phyloP scores from a whole-genome alignment of 2,888 invertebrate species.

The Cantharis flavilabris region DNA sequence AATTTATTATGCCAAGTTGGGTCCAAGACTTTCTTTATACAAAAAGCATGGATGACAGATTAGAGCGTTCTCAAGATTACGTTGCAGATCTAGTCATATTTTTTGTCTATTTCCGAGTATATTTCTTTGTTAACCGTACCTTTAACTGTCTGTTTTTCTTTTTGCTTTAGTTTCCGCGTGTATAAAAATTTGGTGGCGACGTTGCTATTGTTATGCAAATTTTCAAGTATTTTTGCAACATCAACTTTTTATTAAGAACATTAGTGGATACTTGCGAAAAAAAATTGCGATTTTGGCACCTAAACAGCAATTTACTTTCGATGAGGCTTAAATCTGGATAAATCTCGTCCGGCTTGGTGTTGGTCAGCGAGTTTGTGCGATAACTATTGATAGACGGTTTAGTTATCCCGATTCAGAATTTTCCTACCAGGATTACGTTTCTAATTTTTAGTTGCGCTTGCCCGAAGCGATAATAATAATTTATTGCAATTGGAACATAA shows the following conservation, averaged over 20 bases:
- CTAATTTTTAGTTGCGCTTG: neutral
- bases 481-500: neutral
- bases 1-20: neutral
- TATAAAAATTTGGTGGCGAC: neutral
- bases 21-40: neutral
- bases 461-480: neutral
- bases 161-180: neutral
- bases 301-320: constrained; percentile 13
- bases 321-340: constrained; percentile 27
- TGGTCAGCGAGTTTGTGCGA: constrained; percentile 25
- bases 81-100: neutral
- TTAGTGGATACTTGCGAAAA: neutral
- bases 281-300: neutral
- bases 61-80: neutral
- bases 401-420: constrained; percentile 6
- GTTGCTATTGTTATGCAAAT: neutral
- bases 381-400: constrained; percentile 28
- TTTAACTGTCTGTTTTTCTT: neutral
- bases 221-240: neutral
- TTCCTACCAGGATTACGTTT: neutral
- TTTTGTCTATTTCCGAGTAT: neutral
- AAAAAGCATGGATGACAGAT: neutral
- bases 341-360: constrained; percentile 19
- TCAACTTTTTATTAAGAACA: neutral
- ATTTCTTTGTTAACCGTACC: neutral